Conservation (phyloP, 2,113 vertebrate species). For the Sclerurus mexicanus region DNA sequence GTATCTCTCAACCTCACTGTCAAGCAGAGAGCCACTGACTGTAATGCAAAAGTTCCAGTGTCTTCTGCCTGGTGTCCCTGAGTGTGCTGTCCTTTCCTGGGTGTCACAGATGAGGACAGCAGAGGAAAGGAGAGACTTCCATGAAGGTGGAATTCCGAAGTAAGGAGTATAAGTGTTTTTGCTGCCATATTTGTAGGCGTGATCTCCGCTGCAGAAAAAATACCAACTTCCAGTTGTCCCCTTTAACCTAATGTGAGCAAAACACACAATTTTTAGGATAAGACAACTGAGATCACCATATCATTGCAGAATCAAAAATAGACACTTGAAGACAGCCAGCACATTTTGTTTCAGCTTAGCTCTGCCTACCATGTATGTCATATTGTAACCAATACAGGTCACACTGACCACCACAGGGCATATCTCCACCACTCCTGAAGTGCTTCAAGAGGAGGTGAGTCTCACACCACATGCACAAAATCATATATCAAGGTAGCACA, state of each 20-base stretch:
- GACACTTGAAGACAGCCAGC: background rate
- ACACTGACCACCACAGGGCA: background rate
- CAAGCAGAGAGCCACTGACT: background rate
- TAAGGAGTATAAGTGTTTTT: background rate
- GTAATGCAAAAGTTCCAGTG: background rate
- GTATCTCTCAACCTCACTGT: background rate
- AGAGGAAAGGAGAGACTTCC: background rate
- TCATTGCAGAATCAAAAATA: background rate
- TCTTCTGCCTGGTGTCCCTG: rapidly evolving
- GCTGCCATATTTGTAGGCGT: rapidly evolving
- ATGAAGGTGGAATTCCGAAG: background rate
- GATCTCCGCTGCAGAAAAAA: background rate
- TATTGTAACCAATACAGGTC: background rate
- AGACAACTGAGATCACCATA: background rate
- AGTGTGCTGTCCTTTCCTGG: background rate
- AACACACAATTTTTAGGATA: background rate
- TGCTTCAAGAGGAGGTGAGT: background rate
- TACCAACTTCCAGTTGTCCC: background rate
- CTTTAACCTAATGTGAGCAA: background rate
- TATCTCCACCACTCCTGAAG: background rate
- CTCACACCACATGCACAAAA: background rate
- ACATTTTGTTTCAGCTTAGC: background rate
- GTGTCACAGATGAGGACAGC: background rate
- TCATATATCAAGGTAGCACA: background rate
- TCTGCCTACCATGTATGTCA: background rate